Conservation (phyloP, 2,113 vertebrate genomes). For the Mohoua ochrocephala region DNA sequence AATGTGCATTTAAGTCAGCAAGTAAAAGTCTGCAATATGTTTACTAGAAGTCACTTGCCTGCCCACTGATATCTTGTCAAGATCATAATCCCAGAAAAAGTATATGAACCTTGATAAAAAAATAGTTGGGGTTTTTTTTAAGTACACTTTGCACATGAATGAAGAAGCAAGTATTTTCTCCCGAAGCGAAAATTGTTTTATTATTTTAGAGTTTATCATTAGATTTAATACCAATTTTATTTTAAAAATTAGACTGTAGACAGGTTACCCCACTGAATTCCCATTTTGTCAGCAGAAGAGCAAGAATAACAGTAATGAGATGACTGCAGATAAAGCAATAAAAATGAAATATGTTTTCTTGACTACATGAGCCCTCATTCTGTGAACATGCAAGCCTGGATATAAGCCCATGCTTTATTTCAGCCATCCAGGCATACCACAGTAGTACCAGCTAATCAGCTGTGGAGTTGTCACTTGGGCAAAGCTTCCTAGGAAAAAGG, state of each 20-base stretch:
- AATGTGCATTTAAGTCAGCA: background rate
- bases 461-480: background rate
- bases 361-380: background rate
- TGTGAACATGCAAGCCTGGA: background rate
- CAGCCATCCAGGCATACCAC: background rate
- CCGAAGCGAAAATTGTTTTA: background rate
- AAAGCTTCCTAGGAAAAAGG: background rate
- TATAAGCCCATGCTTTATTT: background rate
- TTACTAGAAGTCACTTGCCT: background rate
- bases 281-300: background rate
- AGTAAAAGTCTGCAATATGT: background rate
- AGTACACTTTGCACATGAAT: background rate
- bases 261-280: background rate
- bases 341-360: background rate
- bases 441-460: background rate
- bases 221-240: background rate
- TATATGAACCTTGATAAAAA: background rate
- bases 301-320: background rate
- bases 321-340: background rate
- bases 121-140: rapidly evolving
- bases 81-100: background rate
- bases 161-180: background rate
- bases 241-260: background rate
- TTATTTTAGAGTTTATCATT: background rate
- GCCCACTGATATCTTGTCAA: background rate